Evolutionary conservation across 2,888 invertebrate genomes (phyloP).

Genomic region (Cheilosia scutellata): DNA sequence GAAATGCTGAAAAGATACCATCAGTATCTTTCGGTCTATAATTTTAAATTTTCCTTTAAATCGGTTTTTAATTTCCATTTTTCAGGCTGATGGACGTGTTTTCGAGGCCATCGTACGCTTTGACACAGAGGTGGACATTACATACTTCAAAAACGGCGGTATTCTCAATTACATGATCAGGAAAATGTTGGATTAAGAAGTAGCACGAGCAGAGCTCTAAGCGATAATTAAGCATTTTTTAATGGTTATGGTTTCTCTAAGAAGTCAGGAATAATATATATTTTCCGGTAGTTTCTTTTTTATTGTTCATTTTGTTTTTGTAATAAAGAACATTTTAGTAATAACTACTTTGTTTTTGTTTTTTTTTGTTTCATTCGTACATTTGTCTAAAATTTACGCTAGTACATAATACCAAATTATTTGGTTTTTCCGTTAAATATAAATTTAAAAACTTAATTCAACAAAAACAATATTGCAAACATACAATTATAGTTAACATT

Average conservation of each 20-base stretch:
- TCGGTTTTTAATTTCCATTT: constrained; percentile 2
- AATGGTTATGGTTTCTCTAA: constrained; percentile 48
- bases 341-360: constrained; percentile 44
- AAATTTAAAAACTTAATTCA: constrained; percentile 56
- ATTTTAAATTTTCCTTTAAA: neutral
- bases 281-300: constrained; percentile 22
- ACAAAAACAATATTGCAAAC: constrained; percentile 49
- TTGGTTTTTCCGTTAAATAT: constrained; percentile 28
- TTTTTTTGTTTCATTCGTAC: constrained; percentile 30
- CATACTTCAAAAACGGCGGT: constrained; percentile 96
- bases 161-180: constrained; percentile 99
- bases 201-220: neutral
- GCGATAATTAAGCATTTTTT: constrained; percentile 47
- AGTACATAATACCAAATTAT: constrained; percentile 4
- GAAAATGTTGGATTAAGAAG: constrained; percentile 87
- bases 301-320: constrained; percentile 24
- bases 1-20: too few species aligned
- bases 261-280: constrained; percentile 25
- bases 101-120: constrained; percentile 94
- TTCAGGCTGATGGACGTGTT: constrained; percentile 86
- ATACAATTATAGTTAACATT: constrained; percentile 51
- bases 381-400: constrained; percentile 41
- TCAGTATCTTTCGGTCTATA: neutral
- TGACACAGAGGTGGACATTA: constrained; percentile 98
- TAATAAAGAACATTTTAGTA: constrained; percentile 57